A percentile compares a stretch with the other conserved stretches of the same genome.
phyloP scores from a whole-genome alignment of 2,888 invertebrate genomes.

The Alcis repandata region DNA sequence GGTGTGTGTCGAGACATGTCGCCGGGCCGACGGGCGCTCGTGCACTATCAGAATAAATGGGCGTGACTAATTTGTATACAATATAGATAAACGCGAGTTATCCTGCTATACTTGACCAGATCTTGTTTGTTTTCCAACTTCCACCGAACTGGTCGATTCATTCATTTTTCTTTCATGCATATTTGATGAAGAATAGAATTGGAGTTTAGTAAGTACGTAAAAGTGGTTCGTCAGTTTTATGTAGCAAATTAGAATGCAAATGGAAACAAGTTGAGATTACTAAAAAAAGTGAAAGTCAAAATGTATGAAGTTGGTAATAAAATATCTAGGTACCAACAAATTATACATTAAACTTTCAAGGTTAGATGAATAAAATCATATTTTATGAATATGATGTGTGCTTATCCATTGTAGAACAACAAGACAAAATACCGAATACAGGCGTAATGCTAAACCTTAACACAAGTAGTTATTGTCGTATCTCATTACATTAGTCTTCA shows the following conservation, averaged over 20 bases:
- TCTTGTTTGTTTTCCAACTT: conserved; percentile 15
- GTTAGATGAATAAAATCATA: neutral
- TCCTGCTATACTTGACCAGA: conserved; percentile 34
- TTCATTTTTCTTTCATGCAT: neutral
- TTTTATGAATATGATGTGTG: neutral
- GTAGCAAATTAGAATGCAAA: neutral
- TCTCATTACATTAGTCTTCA: no score
- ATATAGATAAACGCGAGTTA: conserved; percentile 41
- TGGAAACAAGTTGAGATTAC: neutral
- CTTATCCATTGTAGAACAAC: no score
- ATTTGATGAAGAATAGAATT: neutral
- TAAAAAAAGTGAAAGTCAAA: neutral
- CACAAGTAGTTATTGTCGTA: no score
- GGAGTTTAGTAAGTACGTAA: no score
- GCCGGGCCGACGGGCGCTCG: conserved; percentile 1
- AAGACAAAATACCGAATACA: no score
- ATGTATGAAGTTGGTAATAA: neutral
- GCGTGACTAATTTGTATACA: conserved; percentile 43
- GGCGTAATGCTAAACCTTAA: no score
- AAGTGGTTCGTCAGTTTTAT: no score
- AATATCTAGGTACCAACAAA: no score
- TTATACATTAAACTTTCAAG: conserved; percentile 2
- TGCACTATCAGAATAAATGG: conserved; percentile 30
- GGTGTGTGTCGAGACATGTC: conserved; percentile 19
- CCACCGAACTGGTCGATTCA: neutral